Base-by-base conservation (phyloP, 1,140 invertebrate genomes). In the Lucilia sericata region DNA sequence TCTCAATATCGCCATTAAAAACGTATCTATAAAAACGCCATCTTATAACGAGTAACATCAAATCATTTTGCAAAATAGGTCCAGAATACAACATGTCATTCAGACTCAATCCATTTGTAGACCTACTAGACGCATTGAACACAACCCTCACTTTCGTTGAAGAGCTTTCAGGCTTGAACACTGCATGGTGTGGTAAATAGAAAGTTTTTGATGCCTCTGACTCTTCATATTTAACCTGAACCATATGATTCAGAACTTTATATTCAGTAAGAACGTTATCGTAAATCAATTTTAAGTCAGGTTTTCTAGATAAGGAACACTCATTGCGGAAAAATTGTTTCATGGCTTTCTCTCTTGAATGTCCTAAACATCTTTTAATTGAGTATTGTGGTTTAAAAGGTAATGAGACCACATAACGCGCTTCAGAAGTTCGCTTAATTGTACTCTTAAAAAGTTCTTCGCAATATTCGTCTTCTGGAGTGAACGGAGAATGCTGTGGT, bases 41-140 rank as follows among this genome's bases (percentile, higher is more conserved):
- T 55, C 21, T 10, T 0, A 76, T 2, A 0, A 83, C 8, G 12
- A 83, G 17, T 0, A 25, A 4, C 13, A 49, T 49, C 21, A 83
- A 8, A 17, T 83, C 47, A 25, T 25, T n/a, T 49, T 75, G 42
- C 19, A 83, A 51, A 17, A 21, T 13, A 21, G 82, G 82, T 51
- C 82, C 82, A 21, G 74, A 2, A 30, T 42, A 51, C 49, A 83
- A 83, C 3, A n/a, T 14, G 17, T 83, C 82, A 76, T 83, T 83
- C 13, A 76, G 47, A n/a, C 17, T 49, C 25, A 34, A 17, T 2
- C 42, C 19, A 51, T 14, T 76, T 49, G 36, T 21, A 5, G 60
- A 76, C 14, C 5, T 1, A 21, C 70, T 30, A 13, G 42, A 83
- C 7, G 42, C 74, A 55, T 83, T 47, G 25, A 83, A 83, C 2